These are phyloP conservation scores for Anisognathus igniventris DNA, from an alignment of 2,797 vertebrate genomes.

Conservation along the genomic window DNA sequence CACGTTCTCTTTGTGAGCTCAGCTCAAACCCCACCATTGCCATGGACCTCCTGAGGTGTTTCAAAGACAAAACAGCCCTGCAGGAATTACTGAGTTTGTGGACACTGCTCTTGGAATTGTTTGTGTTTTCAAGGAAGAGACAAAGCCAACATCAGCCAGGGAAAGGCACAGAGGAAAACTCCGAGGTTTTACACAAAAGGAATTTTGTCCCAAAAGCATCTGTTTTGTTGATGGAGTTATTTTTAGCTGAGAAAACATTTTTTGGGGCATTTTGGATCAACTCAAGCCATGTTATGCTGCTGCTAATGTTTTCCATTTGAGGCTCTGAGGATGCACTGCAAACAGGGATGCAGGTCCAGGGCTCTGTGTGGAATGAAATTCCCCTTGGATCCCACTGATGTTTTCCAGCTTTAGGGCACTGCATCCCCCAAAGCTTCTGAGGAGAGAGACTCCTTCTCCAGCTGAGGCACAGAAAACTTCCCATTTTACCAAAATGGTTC, in stretches of 20 bases:
- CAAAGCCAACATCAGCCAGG: constrained; percentile 42
- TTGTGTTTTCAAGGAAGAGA: neutral
- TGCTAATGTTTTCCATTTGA: constrained; percentile 34
- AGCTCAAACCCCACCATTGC: neutral
- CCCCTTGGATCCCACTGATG: neutral
- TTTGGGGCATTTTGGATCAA: constrained; percentile 34
- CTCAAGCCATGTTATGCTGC: neutral
- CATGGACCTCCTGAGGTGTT: neutral
- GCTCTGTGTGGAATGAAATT: neutral
- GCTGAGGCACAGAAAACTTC: neutral
- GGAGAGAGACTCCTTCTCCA: neutral
- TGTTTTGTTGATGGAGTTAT: constrained; percentile 18
- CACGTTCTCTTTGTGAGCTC: neutral
- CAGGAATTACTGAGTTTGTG: neutral
- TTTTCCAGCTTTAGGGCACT: neutral
- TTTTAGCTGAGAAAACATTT: constrained; percentile 51
- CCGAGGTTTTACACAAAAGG: neutral
- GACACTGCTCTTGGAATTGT: neutral
- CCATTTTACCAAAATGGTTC: neutral
- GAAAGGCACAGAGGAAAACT: neutral
- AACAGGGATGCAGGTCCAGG: neutral
- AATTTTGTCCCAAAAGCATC: neutral
- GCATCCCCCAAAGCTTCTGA: neutral
- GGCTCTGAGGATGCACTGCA: constrained; percentile 10
- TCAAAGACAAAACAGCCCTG: neutral